These are phyloP conservation scores for Odocoileus hemionus DNA, from an alignment of 2,113 vertebrate genomes.

Conservation along the genomic window DNA sequence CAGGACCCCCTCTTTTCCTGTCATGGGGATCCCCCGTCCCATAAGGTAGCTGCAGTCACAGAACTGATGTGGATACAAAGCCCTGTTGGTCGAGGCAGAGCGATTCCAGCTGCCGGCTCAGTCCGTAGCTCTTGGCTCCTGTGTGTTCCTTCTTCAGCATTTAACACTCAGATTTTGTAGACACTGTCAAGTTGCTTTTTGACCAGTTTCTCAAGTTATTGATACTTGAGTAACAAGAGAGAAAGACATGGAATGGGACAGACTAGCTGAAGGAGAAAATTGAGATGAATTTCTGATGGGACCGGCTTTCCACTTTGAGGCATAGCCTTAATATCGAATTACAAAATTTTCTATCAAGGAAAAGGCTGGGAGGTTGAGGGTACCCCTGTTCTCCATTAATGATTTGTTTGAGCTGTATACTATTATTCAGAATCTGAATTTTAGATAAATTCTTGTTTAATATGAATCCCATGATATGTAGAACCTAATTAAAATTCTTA, in stretches of 20 bases:
- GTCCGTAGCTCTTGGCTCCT: not conserved
- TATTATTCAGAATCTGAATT: not conserved
- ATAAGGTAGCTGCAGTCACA: not conserved
- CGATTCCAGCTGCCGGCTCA: accelerated
- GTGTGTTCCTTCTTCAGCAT: not conserved
- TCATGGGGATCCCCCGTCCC: not conserved
- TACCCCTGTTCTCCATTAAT: not conserved
- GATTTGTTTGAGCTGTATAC: not conserved
- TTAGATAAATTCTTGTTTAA: conserved; percentile 5
- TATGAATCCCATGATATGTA: not conserved
- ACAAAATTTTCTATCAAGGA: not conserved
- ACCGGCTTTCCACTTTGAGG: not conserved
- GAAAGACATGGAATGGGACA: not conserved
- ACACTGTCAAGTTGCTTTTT: not conserved
- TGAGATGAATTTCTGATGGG: not conserved
- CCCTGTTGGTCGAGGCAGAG: accelerated
- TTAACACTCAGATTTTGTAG: not conserved
- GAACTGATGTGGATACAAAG: not conserved
- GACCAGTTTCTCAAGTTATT: not conserved
- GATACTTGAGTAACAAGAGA: not conserved
- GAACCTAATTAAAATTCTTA: conserved; percentile 64
- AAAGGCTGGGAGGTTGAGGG: not conserved
- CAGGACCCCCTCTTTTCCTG: not conserved
- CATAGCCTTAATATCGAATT: not conserved
- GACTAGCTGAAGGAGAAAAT: not conserved